Percentiles rank a stretch among this genome's conserved stretches.
phyloP scores from a whole-genome alignment of 1,140 invertebrate genomes.

The Trachymyrmex cornetzi region DNA sequence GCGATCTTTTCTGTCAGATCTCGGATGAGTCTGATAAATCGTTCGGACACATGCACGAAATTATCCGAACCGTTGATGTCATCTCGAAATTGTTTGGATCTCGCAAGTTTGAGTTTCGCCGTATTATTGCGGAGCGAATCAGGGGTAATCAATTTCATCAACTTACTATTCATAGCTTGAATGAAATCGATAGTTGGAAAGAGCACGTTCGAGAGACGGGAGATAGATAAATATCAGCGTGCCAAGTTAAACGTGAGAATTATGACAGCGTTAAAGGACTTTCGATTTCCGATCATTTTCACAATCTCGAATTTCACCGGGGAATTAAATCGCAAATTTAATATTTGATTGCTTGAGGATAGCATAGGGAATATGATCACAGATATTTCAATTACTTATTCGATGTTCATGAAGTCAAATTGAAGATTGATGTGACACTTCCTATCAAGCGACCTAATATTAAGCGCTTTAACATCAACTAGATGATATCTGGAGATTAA shows the following conservation, averaged over 20 bases:
- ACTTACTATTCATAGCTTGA: not conserved
- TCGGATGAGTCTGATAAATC: not conserved
- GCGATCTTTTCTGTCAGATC: not conserved
- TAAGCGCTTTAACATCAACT: not conserved
- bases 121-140: not conserved
- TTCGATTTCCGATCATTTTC: not conserved
- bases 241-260: not conserved
- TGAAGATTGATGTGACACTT: conserved; percentile 27
- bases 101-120: not conserved
- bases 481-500: not conserved
- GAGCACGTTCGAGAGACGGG: not conserved
- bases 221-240: not conserved
- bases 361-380: not conserved
- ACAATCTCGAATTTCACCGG: not conserved
- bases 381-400: conserved; percentile 4
- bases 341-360: not conserved
- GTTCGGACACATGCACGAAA: not conserved
- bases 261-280: not conserved
- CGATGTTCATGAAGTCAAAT: not conserved
- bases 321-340: not conserved
- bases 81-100: not conserved
- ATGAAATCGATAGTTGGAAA: not conserved
- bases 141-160: not conserved
- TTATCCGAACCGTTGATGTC: not conserved
- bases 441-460: not conserved